Evolutionary conservation across 2,113 vertebrate genomes (phyloP).

Genomic region (Melierax canorus): DNA sequence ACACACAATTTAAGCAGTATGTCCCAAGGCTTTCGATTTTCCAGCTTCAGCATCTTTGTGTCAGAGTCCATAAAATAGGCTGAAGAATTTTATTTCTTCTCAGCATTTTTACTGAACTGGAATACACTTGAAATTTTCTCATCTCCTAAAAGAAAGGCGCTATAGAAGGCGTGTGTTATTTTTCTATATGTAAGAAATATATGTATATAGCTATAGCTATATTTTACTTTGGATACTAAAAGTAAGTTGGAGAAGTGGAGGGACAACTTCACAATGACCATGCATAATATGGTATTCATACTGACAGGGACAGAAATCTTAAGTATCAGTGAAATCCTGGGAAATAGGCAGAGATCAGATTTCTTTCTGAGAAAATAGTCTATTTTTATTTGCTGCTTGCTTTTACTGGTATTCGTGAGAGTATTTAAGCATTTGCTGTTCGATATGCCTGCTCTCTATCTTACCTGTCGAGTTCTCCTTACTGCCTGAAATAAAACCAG

Average conservation of each 20-base stretch:
- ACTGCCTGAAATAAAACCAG: not conserved
- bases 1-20: not conserved
- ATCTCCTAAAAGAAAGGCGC: not conserved
- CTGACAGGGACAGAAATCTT: not conserved
- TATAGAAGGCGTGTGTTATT: not conserved
- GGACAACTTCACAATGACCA: not conserved
- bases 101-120: not conserved
- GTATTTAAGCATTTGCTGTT: not conserved
- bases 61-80: not conserved
- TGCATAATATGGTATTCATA: not conserved
- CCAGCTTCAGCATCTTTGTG: not conserved
- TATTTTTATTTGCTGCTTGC: not conserved
- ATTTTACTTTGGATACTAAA: not conserved
- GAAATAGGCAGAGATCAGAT: not conserved
- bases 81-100: not conserved
- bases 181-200: not conserved
- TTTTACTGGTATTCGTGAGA: not conserved
- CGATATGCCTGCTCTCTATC: not conserved
- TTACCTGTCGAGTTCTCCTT: not conserved
- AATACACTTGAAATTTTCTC: not conserved
- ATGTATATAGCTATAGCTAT: not conserved
- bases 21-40: not conserved
- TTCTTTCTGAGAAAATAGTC: not conserved
- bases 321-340: not conserved
- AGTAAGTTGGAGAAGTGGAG: not conserved